Base-by-base conservation (phyloP, 2,888 invertebrate genomes). In the Colletes collaris region DNA sequence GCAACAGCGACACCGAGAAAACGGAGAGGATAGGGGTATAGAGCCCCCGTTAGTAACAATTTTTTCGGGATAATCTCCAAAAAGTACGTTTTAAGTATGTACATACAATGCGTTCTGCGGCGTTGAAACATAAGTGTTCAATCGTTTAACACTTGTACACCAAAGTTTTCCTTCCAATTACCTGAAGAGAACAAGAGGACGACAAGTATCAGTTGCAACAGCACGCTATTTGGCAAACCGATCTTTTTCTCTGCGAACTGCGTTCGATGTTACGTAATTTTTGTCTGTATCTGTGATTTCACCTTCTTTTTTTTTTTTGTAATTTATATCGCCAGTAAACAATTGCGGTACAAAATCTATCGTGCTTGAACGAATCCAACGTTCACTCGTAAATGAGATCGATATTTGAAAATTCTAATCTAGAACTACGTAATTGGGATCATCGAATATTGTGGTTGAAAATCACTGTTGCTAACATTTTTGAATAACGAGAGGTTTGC, bases 1-100 rank as follows among this genome's bases (percentile, higher is more conserved):
- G 88, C 55, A 89, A 90, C 68, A 90, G 91, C 49, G 55, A 79
- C 16, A 81, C 87, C n/a, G 85, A 88, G 4, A 81, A 40, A 70
- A 13, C 27, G 16, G 65, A 27, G 0, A 58, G 67, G 70, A 72
- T 79, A 64, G 74, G 68, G 10, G 19, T 80, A 1, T 69, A 80
- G 56, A 80, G 56, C 8, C 52, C 5, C 13, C n/a, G 16, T 0
- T 63, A 79, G 62, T 56, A 63, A 50, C 8, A 40, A 53, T 62
- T 53, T 49, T 37, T 16, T 11, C 27, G 27, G 16, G 8, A 62
- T 56, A 46, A 50, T 55, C 6, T 10, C 10, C 13, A 40, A 11
- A 19, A 62, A 37, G 49, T 35, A 27, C 16, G 19, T 67, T 58
- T 16, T 58, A 58, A 58, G 16, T 55, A 11, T 37, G 13, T 63